Evolutionary conservation across 2,888 invertebrate species (phyloP), one percentile per base, ranked within the genome.

Genomic region (Eueremaeus valkanovi): DNA sequence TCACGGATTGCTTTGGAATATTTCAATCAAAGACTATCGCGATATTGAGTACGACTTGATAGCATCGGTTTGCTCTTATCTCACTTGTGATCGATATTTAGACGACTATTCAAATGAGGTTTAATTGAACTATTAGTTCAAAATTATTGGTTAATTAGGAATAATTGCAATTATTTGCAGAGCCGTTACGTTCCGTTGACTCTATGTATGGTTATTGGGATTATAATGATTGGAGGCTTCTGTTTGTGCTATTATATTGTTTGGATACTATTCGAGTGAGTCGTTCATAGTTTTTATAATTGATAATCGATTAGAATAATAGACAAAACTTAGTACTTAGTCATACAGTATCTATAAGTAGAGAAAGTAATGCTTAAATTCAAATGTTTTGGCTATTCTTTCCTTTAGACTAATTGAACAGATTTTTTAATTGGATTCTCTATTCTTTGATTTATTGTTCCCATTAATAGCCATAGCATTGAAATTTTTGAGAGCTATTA

Each of bases 1-100:
- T 81, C 90, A 90, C 45, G 90, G 92, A 74, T 86, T 93, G 77
- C 84, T 93, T 75, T 86, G 92, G 74, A 70, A 92, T 83, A 86
- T 93, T 78, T 90, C 91, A 18, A 87, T 90, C 79, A 90, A 92
- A 82, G 90, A 92, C 82, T 93, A 92, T 84, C 90, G 89, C 81
- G 92, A 92, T 84, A 89, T 93, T 81, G 92, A 92, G 89, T 93
- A 92, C 82, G 92, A 93, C 83, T 87, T 94, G 85, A 92, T 93
- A 83, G 89, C 91, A 81, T 91, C 91, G 2, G 90, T 94, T 61
- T 95, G 95, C 84, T 93, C 93, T 90, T 94, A 93, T 84, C 85
- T 95, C 81, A 92, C 92, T 79, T 95, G 95, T 82, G 93, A 93
- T 83, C 89, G 91, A 78, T 94, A 93, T 84, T 94, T 93, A 93